A percentile compares a stretch with the other conserved stretches of the same genome.
Conservation (phyloP, 2,113 vertebrate species). For the Syrrhaptes paradoxus region DNA sequence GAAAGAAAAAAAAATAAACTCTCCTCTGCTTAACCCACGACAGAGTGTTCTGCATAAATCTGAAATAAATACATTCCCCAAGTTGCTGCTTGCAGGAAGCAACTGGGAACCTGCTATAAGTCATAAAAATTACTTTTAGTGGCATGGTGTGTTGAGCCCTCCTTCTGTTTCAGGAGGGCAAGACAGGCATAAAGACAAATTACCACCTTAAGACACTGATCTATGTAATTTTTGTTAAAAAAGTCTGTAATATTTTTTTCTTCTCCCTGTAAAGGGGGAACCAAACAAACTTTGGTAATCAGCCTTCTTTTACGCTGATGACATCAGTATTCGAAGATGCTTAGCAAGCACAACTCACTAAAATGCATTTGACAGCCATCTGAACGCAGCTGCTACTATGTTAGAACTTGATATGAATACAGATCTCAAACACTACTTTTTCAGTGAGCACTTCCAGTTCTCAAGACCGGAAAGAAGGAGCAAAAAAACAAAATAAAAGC, state of each 20-base stretch:
- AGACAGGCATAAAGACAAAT: not conserved
- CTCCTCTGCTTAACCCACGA: too few relatives aligned
- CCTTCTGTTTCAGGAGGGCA: not conserved
- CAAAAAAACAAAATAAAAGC: not conserved
- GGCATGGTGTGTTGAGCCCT: not conserved
- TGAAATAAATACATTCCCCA: not conserved
- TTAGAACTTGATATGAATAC: not conserved
- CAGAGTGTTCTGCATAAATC: not conserved
- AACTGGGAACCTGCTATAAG: not conserved
- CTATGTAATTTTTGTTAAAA: not conserved
- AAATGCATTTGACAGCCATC: not conserved
- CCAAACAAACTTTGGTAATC: not conserved
- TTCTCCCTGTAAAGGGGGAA: not conserved
- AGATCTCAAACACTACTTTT: not conserved
- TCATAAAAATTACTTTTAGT: not conserved
- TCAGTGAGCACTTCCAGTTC: not conserved
- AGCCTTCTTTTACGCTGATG: not conserved
- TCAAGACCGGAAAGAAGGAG: not conserved
- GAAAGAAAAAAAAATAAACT: too few relatives aligned
- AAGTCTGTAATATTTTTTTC: not conserved
- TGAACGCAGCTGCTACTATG: not conserved
- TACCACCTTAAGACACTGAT: not conserved
- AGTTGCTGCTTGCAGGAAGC: not conserved
- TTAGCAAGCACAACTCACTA: slow-evolving; percentile 12
- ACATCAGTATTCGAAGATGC: not conserved